Conservation (phyloP, 2,888 invertebrate species). For the Tenthredo amoena region DNA sequence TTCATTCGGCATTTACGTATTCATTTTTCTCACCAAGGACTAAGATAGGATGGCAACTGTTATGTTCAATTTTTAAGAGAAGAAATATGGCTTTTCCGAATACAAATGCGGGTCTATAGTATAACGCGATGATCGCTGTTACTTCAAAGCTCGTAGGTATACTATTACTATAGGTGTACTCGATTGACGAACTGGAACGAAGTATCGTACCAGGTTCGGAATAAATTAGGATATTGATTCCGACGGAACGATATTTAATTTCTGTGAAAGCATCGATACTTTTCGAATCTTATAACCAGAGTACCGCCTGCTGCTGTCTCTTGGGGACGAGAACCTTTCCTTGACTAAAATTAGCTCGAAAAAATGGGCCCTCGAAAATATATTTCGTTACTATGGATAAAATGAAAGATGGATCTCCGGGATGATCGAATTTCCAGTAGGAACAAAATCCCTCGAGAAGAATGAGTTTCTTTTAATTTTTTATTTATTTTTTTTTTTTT, state of each 20-base stretch:
- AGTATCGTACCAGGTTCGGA: constrained; percentile 13
- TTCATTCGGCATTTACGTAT: not conserved
- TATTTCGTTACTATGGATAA: not conserved
- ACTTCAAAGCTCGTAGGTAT: not conserved
- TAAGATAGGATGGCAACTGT: too few relatives aligned
- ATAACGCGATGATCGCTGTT: too few relatives aligned
- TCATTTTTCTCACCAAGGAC: too few relatives aligned
- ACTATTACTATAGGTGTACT: not conserved
- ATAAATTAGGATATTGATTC: constrained; percentile 8
- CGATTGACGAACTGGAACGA: not conserved
- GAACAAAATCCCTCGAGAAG: not conserved
- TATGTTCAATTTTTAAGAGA: not conserved
- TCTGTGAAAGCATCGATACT: not conserved
- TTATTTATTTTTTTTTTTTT: too few relatives aligned
- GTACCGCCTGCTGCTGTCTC: not conserved
- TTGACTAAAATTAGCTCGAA: not conserved
- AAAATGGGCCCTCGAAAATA: not conserved
- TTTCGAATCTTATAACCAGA: not conserved
- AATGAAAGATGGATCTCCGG: not conserved
- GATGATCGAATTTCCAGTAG: not conserved
- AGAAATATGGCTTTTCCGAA: not conserved
- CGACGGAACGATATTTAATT: not conserved
- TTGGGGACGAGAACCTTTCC: not conserved
- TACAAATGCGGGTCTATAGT: not conserved
- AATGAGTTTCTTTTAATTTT: not conserved